Evolutionary conservation across 2,113 vertebrate genomes (phyloP).

Genomic region (Ptilorrhoa leucosticta): DNA sequence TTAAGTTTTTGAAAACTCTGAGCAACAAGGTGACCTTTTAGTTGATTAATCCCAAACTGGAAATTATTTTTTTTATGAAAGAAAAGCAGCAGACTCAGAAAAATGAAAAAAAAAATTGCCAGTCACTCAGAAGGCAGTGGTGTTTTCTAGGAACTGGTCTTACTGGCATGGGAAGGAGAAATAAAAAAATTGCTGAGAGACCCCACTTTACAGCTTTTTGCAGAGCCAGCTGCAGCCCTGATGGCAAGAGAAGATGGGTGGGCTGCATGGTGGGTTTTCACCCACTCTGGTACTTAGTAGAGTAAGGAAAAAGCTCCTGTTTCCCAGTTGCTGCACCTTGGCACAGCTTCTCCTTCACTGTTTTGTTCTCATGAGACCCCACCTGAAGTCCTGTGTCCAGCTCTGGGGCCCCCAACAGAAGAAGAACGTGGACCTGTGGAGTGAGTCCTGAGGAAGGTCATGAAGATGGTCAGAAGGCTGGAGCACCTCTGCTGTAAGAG

Average conservation of each 20-base stretch:
- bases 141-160: background rate
- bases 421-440: accelerated
- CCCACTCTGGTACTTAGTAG: accelerated
- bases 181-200: background rate
- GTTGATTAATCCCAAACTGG: constrained; percentile 6
- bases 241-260: background rate
- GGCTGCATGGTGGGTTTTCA: background rate
- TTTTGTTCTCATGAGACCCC: background rate
- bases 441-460: background rate
- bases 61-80: constrained; percentile 4
- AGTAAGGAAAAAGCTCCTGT: background rate
- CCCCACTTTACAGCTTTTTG: background rate
- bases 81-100: background rate
- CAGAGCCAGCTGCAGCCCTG: background rate
- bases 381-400: too few species aligned
- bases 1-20: background rate
- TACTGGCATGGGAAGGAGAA: background rate
- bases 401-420: background rate
- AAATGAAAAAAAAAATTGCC: background rate
- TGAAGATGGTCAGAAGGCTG: background rate
- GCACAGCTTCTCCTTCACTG: background rate
- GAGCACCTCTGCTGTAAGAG: background rate
- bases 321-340: background rate
- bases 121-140: background rate
- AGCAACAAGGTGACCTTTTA: background rate